A percentile compares a stretch with the other conserved stretches of the same genome.
These are phyloP conservation scores for Capitella teleta DNA, from an alignment of 1,140 invertebrate genomes.

Conservation along the genomic window DNA sequence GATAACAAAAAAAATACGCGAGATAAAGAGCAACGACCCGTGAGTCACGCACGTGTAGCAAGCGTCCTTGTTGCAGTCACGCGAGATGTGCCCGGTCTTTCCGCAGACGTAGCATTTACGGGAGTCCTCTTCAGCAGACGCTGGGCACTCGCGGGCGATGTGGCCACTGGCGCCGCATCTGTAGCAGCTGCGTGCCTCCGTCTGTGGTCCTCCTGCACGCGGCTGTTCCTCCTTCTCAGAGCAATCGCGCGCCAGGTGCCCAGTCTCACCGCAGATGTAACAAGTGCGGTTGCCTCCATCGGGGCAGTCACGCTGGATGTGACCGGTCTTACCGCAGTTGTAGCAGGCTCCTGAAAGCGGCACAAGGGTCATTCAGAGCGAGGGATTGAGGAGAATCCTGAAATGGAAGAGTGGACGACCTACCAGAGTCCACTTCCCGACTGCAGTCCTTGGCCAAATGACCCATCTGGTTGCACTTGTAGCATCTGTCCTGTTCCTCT, in stretches of 20 bases:
- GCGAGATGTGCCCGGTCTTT: conserved; percentile 41
- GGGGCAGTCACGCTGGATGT: conserved; percentile 13
- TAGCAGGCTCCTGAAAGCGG: conserved; percentile 10
- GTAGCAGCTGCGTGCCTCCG: conserved; percentile 54
- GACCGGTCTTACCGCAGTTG: conserved; percentile 13
- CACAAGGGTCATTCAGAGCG: neutral
- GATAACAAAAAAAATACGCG: conserved; percentile 23
- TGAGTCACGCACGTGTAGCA: neutral
- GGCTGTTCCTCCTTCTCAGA: conserved; percentile 21
- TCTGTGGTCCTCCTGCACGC: neutral
- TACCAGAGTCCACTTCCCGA: conserved; percentile 8
- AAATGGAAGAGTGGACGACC: neutral
- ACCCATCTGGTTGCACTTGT: conserved; percentile 74
- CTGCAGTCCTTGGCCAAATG: conserved; percentile 76
- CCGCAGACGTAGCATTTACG: conserved; percentile 57
- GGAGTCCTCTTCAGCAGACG: neutral
- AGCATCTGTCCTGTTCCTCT: conserved; percentile 35
- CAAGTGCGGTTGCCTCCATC: conserved; percentile 40
- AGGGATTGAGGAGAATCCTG: too few species aligned
- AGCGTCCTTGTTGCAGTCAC: conserved; percentile 28
- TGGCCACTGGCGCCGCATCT: conserved; percentile 46
- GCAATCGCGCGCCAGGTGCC: conserved; percentile 81
- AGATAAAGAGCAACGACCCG: neutral
- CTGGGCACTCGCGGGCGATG: conserved; percentile 11
- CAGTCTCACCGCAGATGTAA: conserved; percentile 76